These are phyloP conservation scores for Sitta europaea DNA, from an alignment of 2,113 vertebrate genomes.

Conservation along the genomic window DNA sequence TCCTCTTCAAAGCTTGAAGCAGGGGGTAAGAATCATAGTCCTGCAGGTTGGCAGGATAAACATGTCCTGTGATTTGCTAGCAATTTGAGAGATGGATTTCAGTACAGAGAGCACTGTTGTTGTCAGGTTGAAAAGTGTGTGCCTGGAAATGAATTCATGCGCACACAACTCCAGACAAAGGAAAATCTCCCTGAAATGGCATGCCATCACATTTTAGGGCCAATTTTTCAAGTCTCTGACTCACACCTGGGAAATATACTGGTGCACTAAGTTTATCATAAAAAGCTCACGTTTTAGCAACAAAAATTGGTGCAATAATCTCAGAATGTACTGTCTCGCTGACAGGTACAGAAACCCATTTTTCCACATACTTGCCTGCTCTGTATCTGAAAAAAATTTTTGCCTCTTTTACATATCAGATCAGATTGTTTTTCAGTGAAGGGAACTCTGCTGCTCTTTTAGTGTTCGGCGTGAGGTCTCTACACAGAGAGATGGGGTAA, in stretches of 20 bases:
- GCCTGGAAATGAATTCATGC: constrained; percentile 31
- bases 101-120: not conserved
- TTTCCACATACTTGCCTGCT: not conserved
- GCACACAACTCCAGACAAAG: constrained; percentile 30
- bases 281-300: not conserved
- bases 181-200: constrained; percentile 30
- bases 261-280: constrained; percentile 1
- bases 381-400: not conserved
- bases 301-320: constrained; percentile 9
- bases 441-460: not conserved
- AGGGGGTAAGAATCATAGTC: constrained; percentile 29
- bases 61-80: constrained; percentile 50
- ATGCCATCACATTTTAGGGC: constrained; percentile 17
- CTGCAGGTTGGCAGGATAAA: constrained; percentile 46
- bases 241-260: constrained; percentile 36
- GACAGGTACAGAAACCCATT: not conserved
- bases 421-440: not conserved
- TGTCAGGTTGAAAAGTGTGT: constrained; percentile 52
- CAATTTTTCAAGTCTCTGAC: constrained; percentile 19
- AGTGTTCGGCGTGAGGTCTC: accelerated
- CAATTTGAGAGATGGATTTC: constrained; percentile 37
- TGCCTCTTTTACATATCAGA: not conserved
- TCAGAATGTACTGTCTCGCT: not conserved
- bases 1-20: constrained; percentile 56
- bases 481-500: not conserved